Evolutionary conservation across 2,113 vertebrate genomes (phyloP).

Genomic region (Muntiacus muntjak): DNA sequence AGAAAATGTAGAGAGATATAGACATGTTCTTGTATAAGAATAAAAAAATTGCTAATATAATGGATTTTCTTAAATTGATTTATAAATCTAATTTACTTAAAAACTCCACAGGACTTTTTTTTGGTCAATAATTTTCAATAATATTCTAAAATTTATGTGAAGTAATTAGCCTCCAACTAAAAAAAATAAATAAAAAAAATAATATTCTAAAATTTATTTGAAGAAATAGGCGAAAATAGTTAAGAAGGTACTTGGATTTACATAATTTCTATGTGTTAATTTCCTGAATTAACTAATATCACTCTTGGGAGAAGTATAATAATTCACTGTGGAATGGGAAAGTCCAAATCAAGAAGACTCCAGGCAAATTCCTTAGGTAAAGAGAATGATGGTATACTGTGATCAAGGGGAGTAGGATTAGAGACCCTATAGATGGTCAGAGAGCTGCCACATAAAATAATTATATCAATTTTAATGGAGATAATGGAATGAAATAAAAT

Average conservation of each 20-base stretch:
- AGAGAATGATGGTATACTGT: neutral
- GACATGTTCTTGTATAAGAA: neutral
- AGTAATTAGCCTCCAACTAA: neutral
- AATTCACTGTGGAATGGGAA: neutral
- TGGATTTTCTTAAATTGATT: neutral
- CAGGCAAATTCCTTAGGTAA: neutral
- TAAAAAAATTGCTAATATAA: neutral
- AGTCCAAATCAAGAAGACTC: neutral
- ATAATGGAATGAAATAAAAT: neutral
- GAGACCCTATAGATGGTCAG: neutral
- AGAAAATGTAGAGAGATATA: neutral
- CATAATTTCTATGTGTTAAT: neutral
- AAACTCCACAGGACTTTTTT: neutral
- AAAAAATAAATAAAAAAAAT: neutral
- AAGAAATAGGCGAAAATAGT: neutral
- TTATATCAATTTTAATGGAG: neutral
- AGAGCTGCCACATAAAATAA: neutral
- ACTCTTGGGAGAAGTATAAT: neutral
- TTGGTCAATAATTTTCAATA: neutral
- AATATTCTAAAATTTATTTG: neutral
- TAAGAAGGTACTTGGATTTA: neutral
- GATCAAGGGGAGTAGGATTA: neutral
- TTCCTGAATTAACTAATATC: neutral
- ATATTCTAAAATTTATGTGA: neutral
- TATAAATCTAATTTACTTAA: neutral